A percentile compares a stretch with the other conserved stretches of the same genome.
These are phyloP conservation scores for Perca schrenkii DNA, from an alignment of 2,113 vertebrate species.

Conservation along the genomic window DNA sequence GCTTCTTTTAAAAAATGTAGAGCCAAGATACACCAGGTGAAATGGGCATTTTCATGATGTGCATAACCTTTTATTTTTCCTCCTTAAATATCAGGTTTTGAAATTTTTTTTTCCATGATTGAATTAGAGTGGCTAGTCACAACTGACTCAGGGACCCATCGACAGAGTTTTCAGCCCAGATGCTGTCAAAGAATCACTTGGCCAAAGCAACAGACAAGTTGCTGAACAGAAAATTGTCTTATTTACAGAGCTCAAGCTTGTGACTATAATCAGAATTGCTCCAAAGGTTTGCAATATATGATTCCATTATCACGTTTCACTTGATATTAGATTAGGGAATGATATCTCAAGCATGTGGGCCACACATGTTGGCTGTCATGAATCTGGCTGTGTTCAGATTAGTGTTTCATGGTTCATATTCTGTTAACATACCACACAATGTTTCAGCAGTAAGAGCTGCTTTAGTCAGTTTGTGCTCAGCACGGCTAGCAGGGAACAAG, in stretches of 20 bases:
- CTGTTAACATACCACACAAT: constrained; percentile 31
- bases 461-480: constrained; percentile 15
- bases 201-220: constrained; percentile 15
- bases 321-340: constrained; percentile 16
- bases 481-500: constrained; percentile 34
- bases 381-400: constrained; percentile 16
- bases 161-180: constrained; percentile 37
- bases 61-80: constrained; percentile 77
- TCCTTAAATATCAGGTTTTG: constrained; percentile 71
- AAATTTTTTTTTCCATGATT: constrained; percentile 74
- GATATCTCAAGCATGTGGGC: background rate
- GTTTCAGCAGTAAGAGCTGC: constrained; percentile 18
- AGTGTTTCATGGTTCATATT: constrained; percentile 37
- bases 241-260: constrained; percentile 2
- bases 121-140: constrained; percentile 71
- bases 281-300: background rate
- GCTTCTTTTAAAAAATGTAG: constrained; percentile 55
- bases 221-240: constrained; percentile 32
- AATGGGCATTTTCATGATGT: constrained; percentile 79
- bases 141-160: constrained; percentile 51
- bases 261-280: background rate
- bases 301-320: constrained; percentile 33
- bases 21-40: constrained; percentile 77
- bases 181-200: constrained; percentile 43
- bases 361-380: constrained; percentile 28